A percentile compares a stretch with the other conserved stretches of the same genome.
phyloP scores from a whole-genome alignment of 1,140 invertebrate species.

The Sinella curviseta region DNA sequence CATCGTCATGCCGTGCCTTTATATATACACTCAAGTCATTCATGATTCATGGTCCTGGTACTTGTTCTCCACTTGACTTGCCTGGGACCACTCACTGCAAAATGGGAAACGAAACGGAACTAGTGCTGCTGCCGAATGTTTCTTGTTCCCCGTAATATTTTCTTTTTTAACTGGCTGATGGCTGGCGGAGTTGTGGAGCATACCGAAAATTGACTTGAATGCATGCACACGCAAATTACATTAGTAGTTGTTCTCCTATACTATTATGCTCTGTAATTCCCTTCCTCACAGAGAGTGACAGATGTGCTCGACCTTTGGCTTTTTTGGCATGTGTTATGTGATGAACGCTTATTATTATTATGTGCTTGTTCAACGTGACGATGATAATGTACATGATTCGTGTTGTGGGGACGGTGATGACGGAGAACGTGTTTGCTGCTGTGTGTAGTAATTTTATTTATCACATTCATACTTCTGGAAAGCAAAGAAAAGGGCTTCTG shows the following conservation, averaged over 20 bases:
- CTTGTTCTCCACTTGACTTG: background rate
- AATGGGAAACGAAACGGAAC: background rate
- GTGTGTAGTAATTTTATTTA: too few relatives aligned
- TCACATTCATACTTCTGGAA: too few relatives aligned
- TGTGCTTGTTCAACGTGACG: background rate
- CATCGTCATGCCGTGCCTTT: background rate
- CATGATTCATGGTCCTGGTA: background rate
- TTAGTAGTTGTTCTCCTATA: background rate
- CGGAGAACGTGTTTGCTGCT: too few relatives aligned
- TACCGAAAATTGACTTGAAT: background rate
- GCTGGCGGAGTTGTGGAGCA: background rate
- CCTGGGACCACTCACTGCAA: background rate
- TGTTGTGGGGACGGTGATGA: too few relatives aligned
- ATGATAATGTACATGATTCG: slow-evolving; percentile 1
- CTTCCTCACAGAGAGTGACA: background rate
- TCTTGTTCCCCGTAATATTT: background rate
- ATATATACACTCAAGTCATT: background rate
- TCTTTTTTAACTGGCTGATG: background rate
- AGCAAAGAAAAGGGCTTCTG: too few relatives aligned
- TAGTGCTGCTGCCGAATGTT: background rate
- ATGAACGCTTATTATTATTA: background rate
- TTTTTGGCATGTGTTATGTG: background rate
- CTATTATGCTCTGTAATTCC: background rate
- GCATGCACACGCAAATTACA: slow-evolving; percentile 8
- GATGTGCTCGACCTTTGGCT: slow-evolving; percentile 22